Base-by-base conservation (phyloP, 2,113 vertebrate genomes). In the Nyctereutes procyonoides region DNA sequence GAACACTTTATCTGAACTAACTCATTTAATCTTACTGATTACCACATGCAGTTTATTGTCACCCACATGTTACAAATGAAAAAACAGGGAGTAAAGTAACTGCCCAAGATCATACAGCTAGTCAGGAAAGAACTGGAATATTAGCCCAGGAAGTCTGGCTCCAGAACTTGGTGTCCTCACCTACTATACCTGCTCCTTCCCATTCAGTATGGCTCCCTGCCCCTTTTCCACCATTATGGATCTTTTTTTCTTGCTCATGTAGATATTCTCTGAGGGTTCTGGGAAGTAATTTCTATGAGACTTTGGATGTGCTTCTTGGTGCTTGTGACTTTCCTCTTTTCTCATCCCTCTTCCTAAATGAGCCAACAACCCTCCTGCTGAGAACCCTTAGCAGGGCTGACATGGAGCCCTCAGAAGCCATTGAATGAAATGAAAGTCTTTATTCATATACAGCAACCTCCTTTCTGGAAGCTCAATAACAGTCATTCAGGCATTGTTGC, bases 1-100 rank as follows among this genome's bases (percentile, higher is more conserved):
- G 74, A 85, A 58, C 3, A 58, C 7, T 65, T 62, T 79, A 51
- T 71, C n/a, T 51, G 16, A 35, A 79, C 60, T 81, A 60, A 43
- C n/a, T 88, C n/a, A 63, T 91, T 62, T 94, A 76, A 55, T 53
- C 38, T 10, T 83, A 48, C 71, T 8, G 86, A 83, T 92, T 87
- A 26, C 22, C 20, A 48, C 8, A 9, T 32, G 26, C 51, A 43
- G 26, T 87, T 94, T 53, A 87, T 67, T 80, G 24, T 67, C 80
- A 53, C 22, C 5, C 22, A 69, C 28, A 26, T 83, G 28, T 73
- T 90, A 32, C 79, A 89, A 24, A 62, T 77, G 58, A 77, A 67
- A 77, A 90, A 60, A 85, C 0, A 3, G 53, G 48, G 62, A 92
- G 28, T 81, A 56, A 63, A 84, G 73, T 26, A 35, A 63, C 67